Evolutionary conservation across 2,797 vertebrate genomes (phyloP), one percentile per base, ranked within the genome.

Genomic region (Lacerta bilineata): DNA sequence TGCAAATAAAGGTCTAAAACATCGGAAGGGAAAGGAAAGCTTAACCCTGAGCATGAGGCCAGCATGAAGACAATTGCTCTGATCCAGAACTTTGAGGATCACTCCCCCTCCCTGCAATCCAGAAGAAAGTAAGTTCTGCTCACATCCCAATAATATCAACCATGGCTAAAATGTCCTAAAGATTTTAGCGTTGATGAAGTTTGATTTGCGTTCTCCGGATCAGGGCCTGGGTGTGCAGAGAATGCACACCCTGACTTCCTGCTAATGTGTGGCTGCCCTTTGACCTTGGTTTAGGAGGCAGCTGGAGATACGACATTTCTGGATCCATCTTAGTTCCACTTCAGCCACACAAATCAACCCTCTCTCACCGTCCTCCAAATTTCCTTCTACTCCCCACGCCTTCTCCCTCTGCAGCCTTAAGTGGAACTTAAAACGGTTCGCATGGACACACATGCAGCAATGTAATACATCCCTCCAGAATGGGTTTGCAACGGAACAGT

Each of bases 1-100:
- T 91, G 83, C 87, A 92, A 91, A 85, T n/a, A 55, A 90, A 93
- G 77, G 89, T 90, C 95, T 94, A 86, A 93, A 92, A 93, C 59
- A 91, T 36, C 82, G 55, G 0, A 88, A 90, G 64, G 89, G 85
- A 89, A 88, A 91, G 89, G 85, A 89, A 88, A 91, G 86, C 1
- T 91, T 85, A 89, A 91, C 93, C 92, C 87, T 86, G 92, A 93
- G 91, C 86, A 41, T 36, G 68, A 87, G 75, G 80, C 83, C 82
- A 92, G 66, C 77, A 84, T 87, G 83, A 81, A 91, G 64, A 81
- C 61, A 81, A 68, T 41, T 39, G 72, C 71, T 36, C 15, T 46
- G 64, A 85, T 89, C 78, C 83, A 75, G 84, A 89, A 80, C 3
- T 39, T 43, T 41, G 43, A 81, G 71, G 2, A 4, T 33, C 41